Percentiles rank a stretch among this genome's conserved stretches.
These are phyloP conservation scores for Epizoanthus illoricatus DNA, from an alignment of 92 coral and sea anemone genomes.

Conservation along the genomic window DNA sequence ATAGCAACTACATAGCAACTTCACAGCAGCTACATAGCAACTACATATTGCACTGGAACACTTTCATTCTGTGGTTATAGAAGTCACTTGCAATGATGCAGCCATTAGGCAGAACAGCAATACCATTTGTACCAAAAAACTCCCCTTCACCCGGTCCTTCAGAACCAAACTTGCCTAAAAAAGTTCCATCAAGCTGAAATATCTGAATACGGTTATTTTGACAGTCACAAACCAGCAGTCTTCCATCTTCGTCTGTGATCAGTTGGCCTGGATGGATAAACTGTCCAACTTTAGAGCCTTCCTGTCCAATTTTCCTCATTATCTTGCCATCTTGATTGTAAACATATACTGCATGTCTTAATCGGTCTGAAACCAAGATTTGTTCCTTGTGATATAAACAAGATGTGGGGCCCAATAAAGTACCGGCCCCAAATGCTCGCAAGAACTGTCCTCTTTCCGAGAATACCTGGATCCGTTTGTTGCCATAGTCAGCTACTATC, in stretches of 20 bases:
- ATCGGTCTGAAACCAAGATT: not conserved
- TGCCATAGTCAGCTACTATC: conserved; percentile 11
- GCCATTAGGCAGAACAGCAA: not conserved
- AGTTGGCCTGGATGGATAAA: not conserved
- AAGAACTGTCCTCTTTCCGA: conserved; percentile 1
- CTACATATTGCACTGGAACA: not conserved
- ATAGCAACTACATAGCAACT: too few species aligned
- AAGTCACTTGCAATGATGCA: not conserved
- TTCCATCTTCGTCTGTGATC: not conserved
- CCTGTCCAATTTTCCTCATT: not conserved
- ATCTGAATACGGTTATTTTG: not conserved
- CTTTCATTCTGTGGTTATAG: not conserved
- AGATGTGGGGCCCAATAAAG: not conserved
- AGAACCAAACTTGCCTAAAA: not conserved
- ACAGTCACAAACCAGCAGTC: conserved; percentile 3
- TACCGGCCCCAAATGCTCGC: not conserved
- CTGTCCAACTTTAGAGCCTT: not conserved
- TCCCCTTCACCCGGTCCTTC: not conserved
- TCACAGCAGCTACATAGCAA: too few species aligned
- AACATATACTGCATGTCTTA: not conserved
- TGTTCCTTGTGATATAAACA: not conserved
- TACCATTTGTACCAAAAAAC: conserved; percentile 1
- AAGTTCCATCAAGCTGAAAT: not conserved
- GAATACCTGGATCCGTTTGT: not conserved
- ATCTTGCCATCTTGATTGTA: not conserved